Evolutionary conservation across 2,797 vertebrate species (phyloP).

Genomic region (Dicrostonyx torquatus): DNA sequence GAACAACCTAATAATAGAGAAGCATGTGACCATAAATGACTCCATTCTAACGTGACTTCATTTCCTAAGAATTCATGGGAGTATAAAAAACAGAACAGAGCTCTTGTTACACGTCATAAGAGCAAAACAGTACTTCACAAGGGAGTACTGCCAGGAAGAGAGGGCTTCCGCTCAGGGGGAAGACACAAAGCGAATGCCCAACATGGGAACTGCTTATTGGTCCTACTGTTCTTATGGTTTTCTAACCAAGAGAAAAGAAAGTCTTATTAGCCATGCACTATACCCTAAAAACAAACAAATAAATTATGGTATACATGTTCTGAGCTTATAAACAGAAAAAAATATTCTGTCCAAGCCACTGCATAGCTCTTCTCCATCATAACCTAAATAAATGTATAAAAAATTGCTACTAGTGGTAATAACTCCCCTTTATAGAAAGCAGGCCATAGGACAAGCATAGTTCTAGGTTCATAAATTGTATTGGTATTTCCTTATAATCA

Average conservation of each 20-base stretch:
- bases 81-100: neutral
- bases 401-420: no score
- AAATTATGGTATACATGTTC: neutral
- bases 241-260: neutral
- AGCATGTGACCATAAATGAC: neutral
- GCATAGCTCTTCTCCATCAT: neutral
- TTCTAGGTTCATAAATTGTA: neutral
- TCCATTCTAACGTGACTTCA: neutral
- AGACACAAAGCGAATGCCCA: no score
- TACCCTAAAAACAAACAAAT: no score
- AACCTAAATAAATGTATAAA: neutral
- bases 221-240: neutral
- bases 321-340: neutral
- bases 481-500: neutral
- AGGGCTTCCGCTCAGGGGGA: neutral
- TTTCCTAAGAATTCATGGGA: neutral
- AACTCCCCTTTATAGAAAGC: neutral
- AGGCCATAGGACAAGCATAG: neutral
- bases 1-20: neutral
- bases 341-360: neutral
- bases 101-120: neutral
- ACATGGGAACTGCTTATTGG: neutral
- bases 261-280: neutral
- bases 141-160: accelerated
- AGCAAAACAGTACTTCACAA: neutral